Conservation (phyloP, 2,113 vertebrate species). For the Gymnarchus niloticus region DNA sequence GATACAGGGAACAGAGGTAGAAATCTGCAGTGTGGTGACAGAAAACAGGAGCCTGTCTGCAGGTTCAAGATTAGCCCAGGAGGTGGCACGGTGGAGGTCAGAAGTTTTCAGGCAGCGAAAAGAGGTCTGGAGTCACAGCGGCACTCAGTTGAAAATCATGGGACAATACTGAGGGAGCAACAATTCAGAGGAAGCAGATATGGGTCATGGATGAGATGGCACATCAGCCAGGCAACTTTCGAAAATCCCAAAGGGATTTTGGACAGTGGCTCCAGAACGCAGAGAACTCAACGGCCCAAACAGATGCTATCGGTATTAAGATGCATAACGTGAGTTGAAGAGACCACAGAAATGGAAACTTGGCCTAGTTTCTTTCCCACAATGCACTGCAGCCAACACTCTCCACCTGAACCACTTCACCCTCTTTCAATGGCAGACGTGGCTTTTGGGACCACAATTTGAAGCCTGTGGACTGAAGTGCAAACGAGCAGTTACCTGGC, state of each 20-base stretch:
- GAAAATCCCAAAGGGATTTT: not conserved
- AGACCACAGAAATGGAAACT: constrained; percentile 28
- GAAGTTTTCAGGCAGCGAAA: constrained; percentile 1
- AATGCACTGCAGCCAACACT: not conserved
- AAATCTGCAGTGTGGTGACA: constrained; percentile 6
- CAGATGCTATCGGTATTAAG: constrained; percentile 6
- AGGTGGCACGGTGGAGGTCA: constrained; percentile 31
- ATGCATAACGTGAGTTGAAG: no score
- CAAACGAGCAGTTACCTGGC: not conserved
- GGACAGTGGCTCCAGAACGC: not conserved
- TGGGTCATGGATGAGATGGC: not conserved
- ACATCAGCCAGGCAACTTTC: not conserved
- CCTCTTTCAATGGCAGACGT: not conserved
- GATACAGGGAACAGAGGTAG: constrained; percentile 19
- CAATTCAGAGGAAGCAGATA: not conserved
- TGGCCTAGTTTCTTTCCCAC: constrained; percentile 22
- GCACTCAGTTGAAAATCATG: not conserved
- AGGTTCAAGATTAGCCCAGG: constrained; percentile 23
- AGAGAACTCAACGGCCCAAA: not conserved
- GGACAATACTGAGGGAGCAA: not conserved
- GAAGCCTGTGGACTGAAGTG: not conserved
- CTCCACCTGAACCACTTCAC: not conserved
- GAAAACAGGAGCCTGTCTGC: not conserved
- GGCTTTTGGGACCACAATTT: not conserved
- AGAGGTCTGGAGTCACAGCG: not conserved